Conservation (phyloP, 1,140 invertebrate genomes). For the Drosophila rhopaloa region DNA sequence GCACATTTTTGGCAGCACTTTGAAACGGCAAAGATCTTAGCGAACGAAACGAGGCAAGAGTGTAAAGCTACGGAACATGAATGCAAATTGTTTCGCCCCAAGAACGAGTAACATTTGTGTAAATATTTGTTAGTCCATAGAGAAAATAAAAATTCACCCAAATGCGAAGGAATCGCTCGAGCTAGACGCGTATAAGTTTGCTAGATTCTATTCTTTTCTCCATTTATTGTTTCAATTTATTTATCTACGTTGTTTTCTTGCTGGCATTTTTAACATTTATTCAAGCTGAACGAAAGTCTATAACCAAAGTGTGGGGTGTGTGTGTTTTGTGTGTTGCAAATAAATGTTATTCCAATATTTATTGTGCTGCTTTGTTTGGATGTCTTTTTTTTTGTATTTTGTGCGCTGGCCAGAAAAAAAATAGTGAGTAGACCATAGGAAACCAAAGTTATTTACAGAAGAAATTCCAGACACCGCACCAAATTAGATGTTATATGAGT, state of each 20-base stretch:
- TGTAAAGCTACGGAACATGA: constrained; percentile 27
- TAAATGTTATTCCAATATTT: constrained; percentile 68
- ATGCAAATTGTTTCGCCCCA: constrained; percentile 42
- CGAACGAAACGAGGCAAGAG: constrained; percentile 35
- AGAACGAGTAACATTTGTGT: constrained; percentile 68
- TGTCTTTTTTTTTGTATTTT: constrained; percentile 42
- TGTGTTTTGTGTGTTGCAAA: constrained; percentile 29
- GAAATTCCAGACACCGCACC: constrained; percentile 59
- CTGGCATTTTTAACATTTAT: constrained; percentile 65
- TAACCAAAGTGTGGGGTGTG: background rate
- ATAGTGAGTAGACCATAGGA: constrained; percentile 20
- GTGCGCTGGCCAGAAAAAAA: constrained; percentile 37
- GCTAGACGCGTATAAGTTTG: constrained; percentile 1
- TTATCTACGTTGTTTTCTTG: constrained; percentile 41
- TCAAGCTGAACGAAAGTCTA: constrained; percentile 66
- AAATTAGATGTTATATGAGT: constrained; percentile 42
- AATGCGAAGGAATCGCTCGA: constrained; percentile 29
- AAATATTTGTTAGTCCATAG: constrained; percentile 73
- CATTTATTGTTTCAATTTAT: constrained; percentile 36
- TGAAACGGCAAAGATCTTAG: constrained; percentile 68
- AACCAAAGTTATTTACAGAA: constrained; percentile 45
- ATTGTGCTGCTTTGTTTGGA: constrained; percentile 67
- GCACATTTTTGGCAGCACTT: constrained; percentile 71
- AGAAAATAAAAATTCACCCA: constrained; percentile 34
- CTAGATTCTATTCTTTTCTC: constrained; percentile 10